These are phyloP conservation scores for Mesaphorura yosii DNA, from an alignment of 1,140 invertebrate species.

Conservation along the genomic window DNA sequence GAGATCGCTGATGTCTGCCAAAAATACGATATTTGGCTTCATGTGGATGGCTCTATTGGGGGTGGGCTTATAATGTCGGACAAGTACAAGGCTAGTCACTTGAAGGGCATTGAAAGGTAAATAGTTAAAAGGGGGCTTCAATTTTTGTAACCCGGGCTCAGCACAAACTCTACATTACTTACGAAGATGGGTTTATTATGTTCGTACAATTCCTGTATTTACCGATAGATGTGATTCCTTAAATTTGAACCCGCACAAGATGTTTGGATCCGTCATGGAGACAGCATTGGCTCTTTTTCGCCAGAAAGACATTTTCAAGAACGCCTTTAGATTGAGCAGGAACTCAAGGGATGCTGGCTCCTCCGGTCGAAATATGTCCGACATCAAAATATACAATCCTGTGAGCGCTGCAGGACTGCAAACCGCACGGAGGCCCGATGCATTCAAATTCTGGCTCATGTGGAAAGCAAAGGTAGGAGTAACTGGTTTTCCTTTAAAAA, in stretches of 20 bases:
- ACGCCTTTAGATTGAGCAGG: background rate
- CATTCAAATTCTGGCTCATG: slow-evolving; percentile 19
- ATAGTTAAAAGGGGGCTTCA: background rate
- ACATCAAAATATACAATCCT: background rate
- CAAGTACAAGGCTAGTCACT: slow-evolving; percentile 55
- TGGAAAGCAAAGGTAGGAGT: slow-evolving; percentile 23
- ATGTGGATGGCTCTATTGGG: slow-evolving; percentile 90
- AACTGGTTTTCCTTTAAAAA: too few species aligned
- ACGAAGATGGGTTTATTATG: background rate
- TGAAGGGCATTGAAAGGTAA: slow-evolving; percentile 55
- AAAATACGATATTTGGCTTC: slow-evolving; percentile 77
- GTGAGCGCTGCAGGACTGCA: slow-evolving; percentile 7
- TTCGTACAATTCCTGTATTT: background rate
- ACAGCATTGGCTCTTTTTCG: slow-evolving; percentile 69
- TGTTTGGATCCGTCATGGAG: slow-evolving; percentile 74
- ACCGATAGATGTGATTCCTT: slow-evolving; percentile 65
- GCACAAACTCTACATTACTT: slow-evolving; percentile 35
- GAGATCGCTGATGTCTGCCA: slow-evolving; percentile 68
- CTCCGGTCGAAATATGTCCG: background rate
- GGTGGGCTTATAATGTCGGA: slow-evolving; percentile 74
- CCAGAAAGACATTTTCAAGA: background rate
- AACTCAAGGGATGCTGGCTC: background rate
- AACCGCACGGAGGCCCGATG: slow-evolving; percentile 11
- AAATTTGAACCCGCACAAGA: slow-evolving; percentile 86
- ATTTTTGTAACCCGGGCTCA: too few species aligned